Conservation (phyloP, 1,140 invertebrate genomes). For the Trichonephila inaurata region DNA sequence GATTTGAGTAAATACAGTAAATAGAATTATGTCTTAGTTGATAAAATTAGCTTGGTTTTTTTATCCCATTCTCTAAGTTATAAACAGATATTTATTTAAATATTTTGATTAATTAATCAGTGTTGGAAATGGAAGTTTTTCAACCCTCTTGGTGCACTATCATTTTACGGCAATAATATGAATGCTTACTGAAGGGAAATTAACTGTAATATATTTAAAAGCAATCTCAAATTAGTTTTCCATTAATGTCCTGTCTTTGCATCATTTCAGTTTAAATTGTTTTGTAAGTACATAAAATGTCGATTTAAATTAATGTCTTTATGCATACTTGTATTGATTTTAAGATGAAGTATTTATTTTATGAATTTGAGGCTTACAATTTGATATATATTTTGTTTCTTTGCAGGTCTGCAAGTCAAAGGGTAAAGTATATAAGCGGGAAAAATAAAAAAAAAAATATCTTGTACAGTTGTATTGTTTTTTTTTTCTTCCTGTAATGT, state of each 20-base stretch:
- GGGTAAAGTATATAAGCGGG: no score
- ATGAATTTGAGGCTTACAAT: no score
- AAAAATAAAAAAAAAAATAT: no score
- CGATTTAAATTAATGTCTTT: no score
- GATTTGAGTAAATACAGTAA: no score
- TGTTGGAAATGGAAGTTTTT: neutral
- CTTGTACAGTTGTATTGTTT: neutral
- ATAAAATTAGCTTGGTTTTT: conserved; percentile 23
- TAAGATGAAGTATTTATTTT: no score
- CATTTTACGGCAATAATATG: conserved; percentile 42
- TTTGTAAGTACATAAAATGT: no score
- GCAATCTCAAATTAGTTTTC: conserved; percentile 8
- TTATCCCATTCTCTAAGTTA: neutral
- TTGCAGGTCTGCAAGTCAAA: conserved; percentile 81
- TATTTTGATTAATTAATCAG: no score
- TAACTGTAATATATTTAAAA: conserved; percentile 1
- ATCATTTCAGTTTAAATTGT: no score
- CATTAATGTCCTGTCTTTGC: no score
- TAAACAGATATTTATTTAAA: neutral
- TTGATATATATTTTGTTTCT: conserved; percentile 32
- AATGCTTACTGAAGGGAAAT: conserved; percentile 49
- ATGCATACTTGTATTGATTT: no score
- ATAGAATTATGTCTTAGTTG: conserved; percentile 2
- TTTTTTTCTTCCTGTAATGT: neutral
- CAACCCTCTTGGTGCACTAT: conserved; percentile 51